These are phyloP conservation scores for Dilophus febrilis DNA, from an alignment of 2,888 invertebrate species.

Conservation along the genomic window DNA sequence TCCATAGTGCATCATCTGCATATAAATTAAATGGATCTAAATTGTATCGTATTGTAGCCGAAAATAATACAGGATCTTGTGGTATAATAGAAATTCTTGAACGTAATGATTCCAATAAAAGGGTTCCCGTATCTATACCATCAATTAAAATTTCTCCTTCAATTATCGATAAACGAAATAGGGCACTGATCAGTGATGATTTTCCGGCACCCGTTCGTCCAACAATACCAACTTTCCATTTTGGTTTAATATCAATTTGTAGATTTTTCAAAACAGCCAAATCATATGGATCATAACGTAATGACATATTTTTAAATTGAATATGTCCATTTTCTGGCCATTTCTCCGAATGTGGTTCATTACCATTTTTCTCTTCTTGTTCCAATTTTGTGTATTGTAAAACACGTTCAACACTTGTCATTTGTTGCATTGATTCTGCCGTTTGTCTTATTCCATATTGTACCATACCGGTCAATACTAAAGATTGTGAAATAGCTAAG, in stretches of 20 bases:
- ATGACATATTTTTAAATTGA: constrained; percentile 30
- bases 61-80: constrained; percentile 35
- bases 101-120: constrained; percentile 37
- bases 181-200: constrained; percentile 31
- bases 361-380: constrained; percentile 16
- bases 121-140: constrained; percentile 25
- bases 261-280: constrained; percentile 50
- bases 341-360: not conserved
- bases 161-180: constrained; percentile 34
- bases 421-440: constrained; percentile 50
- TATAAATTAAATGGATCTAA: constrained; percentile 55
- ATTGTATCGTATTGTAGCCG: constrained; percentile 40
- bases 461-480: constrained; percentile 52
- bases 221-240: constrained; percentile 40
- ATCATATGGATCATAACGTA: constrained; percentile 35
- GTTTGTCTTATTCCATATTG: constrained; percentile 52
- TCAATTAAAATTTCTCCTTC: constrained; percentile 38
- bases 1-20: constrained; percentile 46
- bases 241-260: constrained; percentile 42
- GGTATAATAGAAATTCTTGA: constrained; percentile 43
- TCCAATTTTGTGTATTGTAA: constrained; percentile 54
- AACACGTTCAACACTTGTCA: constrained; percentile 56
- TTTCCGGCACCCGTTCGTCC: constrained; percentile 57
- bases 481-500: constrained; percentile 47
- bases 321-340: constrained; percentile 25